phyloP scores from a whole-genome alignment of 2,888 invertebrate species.

The Lysandra bellargus region DNA sequence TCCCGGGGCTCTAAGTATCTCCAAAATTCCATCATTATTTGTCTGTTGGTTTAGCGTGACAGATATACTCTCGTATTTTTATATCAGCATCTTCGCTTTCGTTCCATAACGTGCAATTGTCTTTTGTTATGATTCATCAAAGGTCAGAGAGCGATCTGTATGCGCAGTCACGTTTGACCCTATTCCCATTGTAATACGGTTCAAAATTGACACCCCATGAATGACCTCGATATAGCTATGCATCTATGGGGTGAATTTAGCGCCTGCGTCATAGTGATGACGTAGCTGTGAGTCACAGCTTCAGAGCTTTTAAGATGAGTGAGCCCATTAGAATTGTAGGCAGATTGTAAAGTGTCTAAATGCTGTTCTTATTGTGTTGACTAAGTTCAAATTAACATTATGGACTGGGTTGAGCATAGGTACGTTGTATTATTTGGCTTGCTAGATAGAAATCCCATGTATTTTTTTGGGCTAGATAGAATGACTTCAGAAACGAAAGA shows the following conservation, averaged over 20 bases:
- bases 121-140: background rate
- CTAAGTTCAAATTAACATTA: background rate
- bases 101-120: background rate
- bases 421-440: too few relatives aligned
- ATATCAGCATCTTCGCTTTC: background rate
- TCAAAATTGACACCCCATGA: background rate
- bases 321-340: background rate
- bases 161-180: background rate
- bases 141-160: background rate
- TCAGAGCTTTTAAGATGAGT: slow-evolving; percentile 5
- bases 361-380: background rate
- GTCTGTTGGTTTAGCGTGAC: background rate
- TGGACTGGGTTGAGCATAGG: background rate
- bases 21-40: background rate
- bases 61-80: background rate
- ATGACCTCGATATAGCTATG: background rate
- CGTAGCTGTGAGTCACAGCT: slow-evolving; percentile 4
- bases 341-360: background rate
- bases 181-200: background rate
- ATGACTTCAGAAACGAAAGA: too few relatives aligned
- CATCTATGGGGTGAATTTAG: slow-evolving; percentile 1
- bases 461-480: too few relatives aligned
- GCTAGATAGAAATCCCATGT: too few relatives aligned
- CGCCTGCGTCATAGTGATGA: slow-evolving; percentile 2
- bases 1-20: background rate